Base-by-base conservation (phyloP, 2,113 vertebrate genomes). In the Hippocampus zosterae region DNA sequence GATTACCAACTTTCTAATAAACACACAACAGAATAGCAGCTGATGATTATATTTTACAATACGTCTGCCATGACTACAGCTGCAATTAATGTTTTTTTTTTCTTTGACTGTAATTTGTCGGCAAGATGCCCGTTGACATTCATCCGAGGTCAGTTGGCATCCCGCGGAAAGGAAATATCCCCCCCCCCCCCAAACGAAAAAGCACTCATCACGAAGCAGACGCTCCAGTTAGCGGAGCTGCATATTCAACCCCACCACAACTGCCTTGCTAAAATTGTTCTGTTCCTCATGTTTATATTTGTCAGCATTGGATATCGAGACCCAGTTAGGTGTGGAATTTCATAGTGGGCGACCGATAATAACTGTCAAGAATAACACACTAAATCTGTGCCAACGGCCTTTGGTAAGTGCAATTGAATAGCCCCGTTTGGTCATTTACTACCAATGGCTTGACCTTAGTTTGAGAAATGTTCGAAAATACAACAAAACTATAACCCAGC, bases 121-220 rank as follows among this genome's bases (percentile, higher is more conserved):
- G 83, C 83, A 82, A 87, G 83, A 87, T 85, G 79, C 78, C 63
- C 67, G 19, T 37, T 89, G 86, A 90, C 88, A 85, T 86, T 88
- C 84, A 87, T 81, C 83, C 82, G 76, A 86, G 87, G 83, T 88
- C 84, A 82, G 33, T 40, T 13, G n/a, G 71, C 76, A 40, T 73
- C 76, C 80, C 78, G 50, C 73, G 53, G 84, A 85, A 87, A 87
- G 52, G 74, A 68, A 84, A 87, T 86, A 81, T 74, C 73, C 79
- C 16, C 23, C 27, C 83, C 76, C 73, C 79, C 16, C 23, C 27
- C 7, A 60, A 60, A 60, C 27, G n/a, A 37, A 83, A 82, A 78
- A 78, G 74, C 68, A 50, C 60, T 73, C 77, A 64, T 77, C 73
- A 76, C 67, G 64, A 42, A 67, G 72, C 69, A 66, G 70, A 78